phyloP scores from a whole-genome alignment of 2,113 vertebrate genomes.

The Salvelinus fontinalis region DNA sequence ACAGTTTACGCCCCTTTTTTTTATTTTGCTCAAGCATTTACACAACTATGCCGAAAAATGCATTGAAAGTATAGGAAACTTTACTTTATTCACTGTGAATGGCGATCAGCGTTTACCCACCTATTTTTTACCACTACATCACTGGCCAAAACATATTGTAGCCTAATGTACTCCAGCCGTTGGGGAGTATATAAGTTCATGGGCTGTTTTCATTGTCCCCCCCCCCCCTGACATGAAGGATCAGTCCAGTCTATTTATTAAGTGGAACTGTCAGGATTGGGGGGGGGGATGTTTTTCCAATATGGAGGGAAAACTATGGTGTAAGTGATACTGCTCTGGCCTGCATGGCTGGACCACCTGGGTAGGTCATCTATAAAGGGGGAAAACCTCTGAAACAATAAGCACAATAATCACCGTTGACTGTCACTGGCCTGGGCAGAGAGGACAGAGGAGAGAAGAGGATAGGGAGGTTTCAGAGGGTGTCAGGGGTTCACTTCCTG shows the following conservation, averaged over 20 bases:
- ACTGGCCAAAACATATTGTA: neutral
- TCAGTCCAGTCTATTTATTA: constrained; percentile 47
- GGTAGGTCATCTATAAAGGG: constrained; percentile 58
- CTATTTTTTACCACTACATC: too few relatives aligned
- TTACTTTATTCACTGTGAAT: too few relatives aligned
- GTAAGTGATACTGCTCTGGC: constrained; percentile 34
- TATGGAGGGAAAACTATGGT: constrained; percentile 56
- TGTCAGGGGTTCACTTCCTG: constrained; percentile 55
- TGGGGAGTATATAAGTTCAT: constrained; percentile 4
- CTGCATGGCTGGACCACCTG: constrained; percentile 59
- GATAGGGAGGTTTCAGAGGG: neutral
- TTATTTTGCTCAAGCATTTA: too few relatives aligned
- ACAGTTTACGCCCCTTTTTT: too few relatives aligned
- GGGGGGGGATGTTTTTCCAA: constrained; percentile 56
- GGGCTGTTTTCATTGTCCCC: constrained; percentile 18
- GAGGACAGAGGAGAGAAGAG: constrained; percentile 26
- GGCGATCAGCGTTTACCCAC: too few relatives aligned
- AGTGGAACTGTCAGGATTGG: constrained; percentile 45
- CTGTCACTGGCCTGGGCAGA: constrained; percentile 32
- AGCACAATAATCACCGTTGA: constrained; percentile 46
- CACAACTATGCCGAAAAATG: too few relatives aligned
- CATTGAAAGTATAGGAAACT: too few relatives aligned
- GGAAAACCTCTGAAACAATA: constrained; percentile 64
- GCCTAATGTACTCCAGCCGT: neutral
- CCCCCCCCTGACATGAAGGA: constrained; percentile 17